Percentiles rank a stretch among this genome's conserved stretches.
These are phyloP conservation scores for Drosophila leontia DNA, from an alignment of 1,140 invertebrate genomes.

Conservation along the genomic window DNA sequence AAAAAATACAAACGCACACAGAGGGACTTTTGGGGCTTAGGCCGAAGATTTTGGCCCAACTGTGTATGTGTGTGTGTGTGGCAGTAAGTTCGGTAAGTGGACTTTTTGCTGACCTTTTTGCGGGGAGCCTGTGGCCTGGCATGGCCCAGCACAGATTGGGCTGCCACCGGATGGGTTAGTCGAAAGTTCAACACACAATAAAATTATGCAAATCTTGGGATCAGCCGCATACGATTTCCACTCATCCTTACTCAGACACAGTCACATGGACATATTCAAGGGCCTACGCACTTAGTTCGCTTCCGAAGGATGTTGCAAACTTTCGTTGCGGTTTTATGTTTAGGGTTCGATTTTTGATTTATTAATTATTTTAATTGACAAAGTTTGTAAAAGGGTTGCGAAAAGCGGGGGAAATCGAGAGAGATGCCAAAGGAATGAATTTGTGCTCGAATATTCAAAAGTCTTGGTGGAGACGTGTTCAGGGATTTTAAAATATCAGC, in stretches of 20 bases:
- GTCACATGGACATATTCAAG: background rate
- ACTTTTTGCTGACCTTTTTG: conserved; percentile 82
- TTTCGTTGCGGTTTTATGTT: conserved; percentile 33
- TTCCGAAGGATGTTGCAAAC: conserved; percentile 28
- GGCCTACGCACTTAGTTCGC: conserved; percentile 27
- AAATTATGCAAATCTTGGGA: conserved; percentile 78
- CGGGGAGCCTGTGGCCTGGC: conserved; percentile 41
- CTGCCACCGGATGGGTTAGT: conserved; percentile 32
- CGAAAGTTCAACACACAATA: conserved; percentile 77
- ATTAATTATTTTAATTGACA: conserved; percentile 53
- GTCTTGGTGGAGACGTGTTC: background rate
- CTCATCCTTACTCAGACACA: conserved; percentile 18
- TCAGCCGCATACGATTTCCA: conserved; percentile 52
- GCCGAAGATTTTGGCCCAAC: conserved; percentile 69
- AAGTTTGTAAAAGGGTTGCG: background rate
- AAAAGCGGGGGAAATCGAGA: background rate
- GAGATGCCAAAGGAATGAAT: conserved; percentile 2
- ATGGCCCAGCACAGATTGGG: conserved; percentile 23
- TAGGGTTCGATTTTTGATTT: conserved; percentile 51
- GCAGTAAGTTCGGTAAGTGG: conserved; percentile 75
- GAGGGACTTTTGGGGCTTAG: conserved; percentile 72
- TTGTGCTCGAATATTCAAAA: background rate
- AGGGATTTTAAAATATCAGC: background rate
- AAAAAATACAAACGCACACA: conserved; percentile 26
- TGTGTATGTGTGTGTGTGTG: conserved; percentile 11